A percentile compares a stretch with the other conserved stretches of the same genome.
phyloP scores from a whole-genome alignment of 2,888 invertebrate genomes.

The Ischnura elegans region DNA sequence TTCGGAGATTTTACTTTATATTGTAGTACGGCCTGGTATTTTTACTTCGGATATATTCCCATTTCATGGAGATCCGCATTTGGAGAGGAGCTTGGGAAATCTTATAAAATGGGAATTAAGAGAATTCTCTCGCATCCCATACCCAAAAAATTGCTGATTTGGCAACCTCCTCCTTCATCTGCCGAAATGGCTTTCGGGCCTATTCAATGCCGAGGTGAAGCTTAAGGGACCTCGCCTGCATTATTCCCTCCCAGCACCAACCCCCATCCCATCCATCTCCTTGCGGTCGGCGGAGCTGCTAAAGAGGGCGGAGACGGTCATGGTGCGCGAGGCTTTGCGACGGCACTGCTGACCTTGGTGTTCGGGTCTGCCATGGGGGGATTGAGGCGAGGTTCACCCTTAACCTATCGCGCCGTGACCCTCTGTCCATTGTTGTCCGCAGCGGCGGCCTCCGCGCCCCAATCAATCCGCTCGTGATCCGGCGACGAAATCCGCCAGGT shows the following conservation, averaged over 20 bases:
- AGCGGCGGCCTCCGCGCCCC: not conserved
- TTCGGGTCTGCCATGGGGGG: not conserved
- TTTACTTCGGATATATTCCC: too few relatives aligned
- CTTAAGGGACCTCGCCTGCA: not conserved
- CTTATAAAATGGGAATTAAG: not conserved
- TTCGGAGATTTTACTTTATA: too few relatives aligned
- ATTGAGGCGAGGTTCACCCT: not conserved
- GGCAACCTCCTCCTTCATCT: constrained; percentile 3
- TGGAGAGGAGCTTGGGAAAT: too few relatives aligned
- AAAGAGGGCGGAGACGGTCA: constrained; percentile 1
- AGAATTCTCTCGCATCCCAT: not conserved
- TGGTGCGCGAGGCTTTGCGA: not conserved
- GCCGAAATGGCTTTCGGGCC: not conserved
- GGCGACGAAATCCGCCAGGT: not conserved
- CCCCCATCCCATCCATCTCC: not conserved
- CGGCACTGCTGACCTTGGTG: not conserved
- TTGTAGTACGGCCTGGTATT: too few relatives aligned
- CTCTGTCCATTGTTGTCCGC: constrained; percentile 47
- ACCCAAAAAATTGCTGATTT: not conserved
- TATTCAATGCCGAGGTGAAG: not conserved
- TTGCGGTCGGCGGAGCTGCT: not conserved
- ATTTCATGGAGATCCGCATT: too few relatives aligned
- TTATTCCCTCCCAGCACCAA: not conserved
- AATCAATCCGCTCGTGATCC: constrained; percentile 34
- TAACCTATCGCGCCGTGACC: constrained; percentile 39